Percentiles rank a stretch among this genome's conserved stretches.
Evolutionary conservation across 2,113 vertebrate genomes (phyloP).

Genomic region (Diglossa brunneiventris): DNA sequence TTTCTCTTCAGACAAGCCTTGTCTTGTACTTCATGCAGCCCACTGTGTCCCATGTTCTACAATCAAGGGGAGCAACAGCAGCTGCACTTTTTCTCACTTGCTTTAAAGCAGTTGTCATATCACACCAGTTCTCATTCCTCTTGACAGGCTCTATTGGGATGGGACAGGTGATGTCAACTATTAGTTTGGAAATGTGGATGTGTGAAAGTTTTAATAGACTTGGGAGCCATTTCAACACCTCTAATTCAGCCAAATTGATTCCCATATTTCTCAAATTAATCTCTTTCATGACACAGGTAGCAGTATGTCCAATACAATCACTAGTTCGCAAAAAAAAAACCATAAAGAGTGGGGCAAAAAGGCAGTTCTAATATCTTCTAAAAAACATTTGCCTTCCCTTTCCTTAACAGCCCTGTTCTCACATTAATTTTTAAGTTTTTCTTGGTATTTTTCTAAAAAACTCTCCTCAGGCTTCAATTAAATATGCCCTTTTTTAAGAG

Average conservation of each 20-base stretch:
- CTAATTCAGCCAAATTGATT: neutral
- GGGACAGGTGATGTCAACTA: neutral
- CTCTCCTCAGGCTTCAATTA: neutral
- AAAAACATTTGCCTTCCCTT: neutral
- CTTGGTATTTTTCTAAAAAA: neutral
- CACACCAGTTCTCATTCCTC: neutral
- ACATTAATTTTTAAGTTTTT: neutral
- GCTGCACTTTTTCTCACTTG: neutral
- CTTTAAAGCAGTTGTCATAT: neutral
- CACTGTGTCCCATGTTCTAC: neutral
- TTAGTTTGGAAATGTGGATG: neutral
- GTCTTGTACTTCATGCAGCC: neutral
- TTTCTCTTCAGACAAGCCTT: neutral
- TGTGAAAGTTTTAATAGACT: neutral
- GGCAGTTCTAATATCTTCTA: neutral
- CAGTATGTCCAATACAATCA: neutral
- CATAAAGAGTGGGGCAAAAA: neutral
- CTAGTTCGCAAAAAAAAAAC: neutral
- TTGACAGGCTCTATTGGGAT: neutral
- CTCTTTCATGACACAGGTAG: neutral
- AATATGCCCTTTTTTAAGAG: neutral
- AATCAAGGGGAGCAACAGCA: neutral
- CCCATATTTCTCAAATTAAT: neutral
- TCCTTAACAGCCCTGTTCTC: neutral
- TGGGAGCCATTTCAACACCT: neutral